These are phyloP conservation scores for Selene dorsalis DNA, from an alignment of 2,797 vertebrate genomes.

Conservation along the genomic window DNA sequence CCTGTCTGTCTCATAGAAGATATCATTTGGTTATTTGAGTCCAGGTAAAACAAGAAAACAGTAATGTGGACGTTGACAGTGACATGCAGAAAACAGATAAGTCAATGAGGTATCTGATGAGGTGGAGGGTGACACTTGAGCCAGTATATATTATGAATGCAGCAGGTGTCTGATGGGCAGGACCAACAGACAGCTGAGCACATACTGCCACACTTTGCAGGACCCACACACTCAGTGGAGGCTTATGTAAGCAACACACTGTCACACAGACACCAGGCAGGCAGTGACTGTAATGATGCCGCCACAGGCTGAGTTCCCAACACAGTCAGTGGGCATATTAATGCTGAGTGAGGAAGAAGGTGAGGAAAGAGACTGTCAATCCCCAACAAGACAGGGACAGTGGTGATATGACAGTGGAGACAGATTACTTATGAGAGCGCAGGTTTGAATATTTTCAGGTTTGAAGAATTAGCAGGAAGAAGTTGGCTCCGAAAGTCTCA, in stretches of 20 bases:
- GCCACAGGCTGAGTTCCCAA: conserved; percentile 37
- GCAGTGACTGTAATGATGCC: conserved; percentile 60
- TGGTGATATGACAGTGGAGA: conserved; percentile 40
- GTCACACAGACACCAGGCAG: conserved; percentile 50
- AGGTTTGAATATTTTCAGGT: conserved; percentile 54
- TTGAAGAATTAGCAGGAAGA: conserved; percentile 53
- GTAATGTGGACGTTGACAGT: neutral
- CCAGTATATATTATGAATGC: conserved; percentile 28
- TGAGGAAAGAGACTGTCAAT: conserved; percentile 34
- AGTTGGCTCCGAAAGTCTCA: conserved; percentile 38
- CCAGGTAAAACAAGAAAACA: conserved; percentile 10
- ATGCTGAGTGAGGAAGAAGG: conserved; percentile 31
- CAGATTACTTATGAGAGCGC: conserved; percentile 37
- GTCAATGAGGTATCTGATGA: neutral
- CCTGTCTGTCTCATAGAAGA: neutral
- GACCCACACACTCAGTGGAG: conserved; percentile 35
- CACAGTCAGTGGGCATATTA: conserved; percentile 41
- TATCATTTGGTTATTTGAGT: neutral
- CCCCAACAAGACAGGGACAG: conserved; percentile 17
- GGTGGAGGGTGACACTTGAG: conserved; percentile 24
- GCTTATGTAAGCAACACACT: conserved; percentile 58
- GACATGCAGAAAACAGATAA: neutral
- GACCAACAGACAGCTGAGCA: conserved; percentile 59
- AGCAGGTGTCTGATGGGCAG: conserved; percentile 46
- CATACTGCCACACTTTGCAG: conserved; percentile 42